phyloP scores from a whole-genome alignment of 2,113 vertebrate genomes.

The Varanus salvator region DNA sequence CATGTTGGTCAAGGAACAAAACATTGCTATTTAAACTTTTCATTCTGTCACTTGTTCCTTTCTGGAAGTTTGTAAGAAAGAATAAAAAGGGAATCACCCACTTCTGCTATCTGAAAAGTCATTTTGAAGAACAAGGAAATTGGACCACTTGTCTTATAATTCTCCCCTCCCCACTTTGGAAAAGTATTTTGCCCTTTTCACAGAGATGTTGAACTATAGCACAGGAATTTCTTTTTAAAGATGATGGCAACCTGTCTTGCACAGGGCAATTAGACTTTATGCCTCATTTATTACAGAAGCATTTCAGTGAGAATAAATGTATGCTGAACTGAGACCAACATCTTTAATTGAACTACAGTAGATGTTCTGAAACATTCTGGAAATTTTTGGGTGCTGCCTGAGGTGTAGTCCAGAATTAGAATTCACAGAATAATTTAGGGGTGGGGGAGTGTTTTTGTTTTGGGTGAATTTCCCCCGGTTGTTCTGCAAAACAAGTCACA shows the following conservation, averaged over 20 bases:
- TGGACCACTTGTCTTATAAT: not conserved
- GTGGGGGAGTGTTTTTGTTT: too few species aligned
- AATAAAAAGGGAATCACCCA: not conserved
- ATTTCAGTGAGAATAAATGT: too few species aligned
- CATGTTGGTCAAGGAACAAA: not conserved
- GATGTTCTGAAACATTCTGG: too few species aligned
- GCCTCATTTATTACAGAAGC: not conserved
- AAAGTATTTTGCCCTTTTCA: not conserved
- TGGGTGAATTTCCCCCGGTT: too few species aligned
- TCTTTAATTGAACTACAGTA: too few species aligned
- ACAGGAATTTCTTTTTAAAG: not conserved
- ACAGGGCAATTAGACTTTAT: not conserved
- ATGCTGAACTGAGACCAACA: too few species aligned
- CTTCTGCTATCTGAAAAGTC: not conserved
- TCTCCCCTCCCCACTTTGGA: too few species aligned
- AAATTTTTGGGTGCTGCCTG: too few species aligned
- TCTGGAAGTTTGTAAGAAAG: not conserved
- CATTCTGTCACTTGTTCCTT: not conserved
- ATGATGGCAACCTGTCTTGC: not conserved
- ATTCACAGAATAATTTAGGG: too few species aligned
- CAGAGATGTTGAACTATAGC: not conserved
- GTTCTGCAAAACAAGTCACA: too few species aligned
- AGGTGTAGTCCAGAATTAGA: too few species aligned
- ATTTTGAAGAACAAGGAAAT: not conserved
- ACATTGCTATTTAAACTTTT: not conserved